phyloP scores from a whole-genome alignment of 2,113 vertebrate genomes.

The Lophura nycthemera region DNA sequence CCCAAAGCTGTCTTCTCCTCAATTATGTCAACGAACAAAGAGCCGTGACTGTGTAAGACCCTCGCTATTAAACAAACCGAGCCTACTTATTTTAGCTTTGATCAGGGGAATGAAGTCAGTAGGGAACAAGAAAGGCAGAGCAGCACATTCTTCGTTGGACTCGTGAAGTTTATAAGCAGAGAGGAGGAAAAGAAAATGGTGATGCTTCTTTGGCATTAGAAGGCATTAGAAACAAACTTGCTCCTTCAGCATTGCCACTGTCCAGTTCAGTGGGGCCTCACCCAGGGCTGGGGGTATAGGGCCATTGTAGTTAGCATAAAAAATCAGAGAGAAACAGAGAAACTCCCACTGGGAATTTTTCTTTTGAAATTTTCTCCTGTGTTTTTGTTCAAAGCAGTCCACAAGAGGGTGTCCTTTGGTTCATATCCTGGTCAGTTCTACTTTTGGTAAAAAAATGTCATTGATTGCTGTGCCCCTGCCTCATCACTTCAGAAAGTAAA shows the following conservation, averaged over 20 bases:
- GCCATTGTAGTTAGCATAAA: rapidly evolving
- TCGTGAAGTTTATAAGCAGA: slow-evolving; percentile 1
- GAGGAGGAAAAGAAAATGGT: neutral
- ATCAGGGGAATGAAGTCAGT: slow-evolving; percentile 46
- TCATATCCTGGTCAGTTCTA: neutral
- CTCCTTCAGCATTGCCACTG: neutral
- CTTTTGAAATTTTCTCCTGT: neutral
- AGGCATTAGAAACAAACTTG: neutral
- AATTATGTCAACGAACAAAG: slow-evolving; percentile 52
- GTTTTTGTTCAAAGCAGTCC: neutral
- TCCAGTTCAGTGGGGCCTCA: neutral
- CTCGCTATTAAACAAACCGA: slow-evolving; percentile 47
- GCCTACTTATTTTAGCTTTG: slow-evolving; percentile 54
- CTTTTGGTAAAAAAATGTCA: neutral
- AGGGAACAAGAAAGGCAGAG: slow-evolving; percentile 15
- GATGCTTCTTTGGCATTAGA: neutral
- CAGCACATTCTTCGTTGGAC: neutral
- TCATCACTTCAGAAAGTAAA: neutral
- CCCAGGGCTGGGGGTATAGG: neutral
- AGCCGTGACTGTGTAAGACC: slow-evolving; percentile 56
- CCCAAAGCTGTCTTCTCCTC: slow-evolving; percentile 58
- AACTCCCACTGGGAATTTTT: neutral
- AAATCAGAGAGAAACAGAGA: neutral
- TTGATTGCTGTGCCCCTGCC: neutral
- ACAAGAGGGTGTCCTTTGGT: neutral